These are phyloP conservation scores for Patella vulgata DNA, from an alignment of 1,140 invertebrate genomes.

Conservation along the genomic window DNA sequence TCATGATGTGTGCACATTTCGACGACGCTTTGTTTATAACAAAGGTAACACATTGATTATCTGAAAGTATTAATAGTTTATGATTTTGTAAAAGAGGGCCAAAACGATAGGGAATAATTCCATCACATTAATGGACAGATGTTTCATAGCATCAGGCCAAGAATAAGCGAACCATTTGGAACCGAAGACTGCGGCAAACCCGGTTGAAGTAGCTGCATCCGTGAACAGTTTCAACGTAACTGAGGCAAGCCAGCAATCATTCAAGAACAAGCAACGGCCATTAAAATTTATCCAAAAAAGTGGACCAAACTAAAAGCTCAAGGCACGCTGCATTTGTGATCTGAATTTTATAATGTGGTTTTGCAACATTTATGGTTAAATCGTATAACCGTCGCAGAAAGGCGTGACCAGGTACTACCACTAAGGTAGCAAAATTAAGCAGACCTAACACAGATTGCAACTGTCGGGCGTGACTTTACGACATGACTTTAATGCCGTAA, in stretches of 20 bases:
- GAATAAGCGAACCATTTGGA: conserved; percentile 6
- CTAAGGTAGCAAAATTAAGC: conserved; percentile 23
- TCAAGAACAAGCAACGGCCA: conserved; percentile 16
- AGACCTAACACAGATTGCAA: conserved; percentile 25
- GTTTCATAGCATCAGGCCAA: conserved; percentile 5
- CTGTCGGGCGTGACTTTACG: conserved; percentile 11
- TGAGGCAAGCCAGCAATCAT: not conserved
- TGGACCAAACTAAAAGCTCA: conserved; percentile 19
- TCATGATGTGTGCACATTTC: conserved; percentile 20
- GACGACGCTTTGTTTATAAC: conserved; percentile 33
- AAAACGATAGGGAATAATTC: conserved; percentile 31
- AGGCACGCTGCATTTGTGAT: conserved; percentile 14
- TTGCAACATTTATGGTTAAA: conserved; percentile 12
- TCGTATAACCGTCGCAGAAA: conserved; percentile 24
- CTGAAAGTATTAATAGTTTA: conserved; percentile 32
- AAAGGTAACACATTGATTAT: conserved; percentile 34
- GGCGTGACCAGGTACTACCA: conserved; percentile 13
- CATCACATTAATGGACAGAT: conserved; percentile 17
- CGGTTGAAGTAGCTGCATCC: conserved; percentile 19
- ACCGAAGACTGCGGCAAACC: conserved; percentile 19
- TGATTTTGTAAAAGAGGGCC: conserved; percentile 17
- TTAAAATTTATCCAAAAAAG: conserved; percentile 25
- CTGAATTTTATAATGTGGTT: conserved; percentile 19
- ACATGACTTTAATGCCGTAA: not conserved
- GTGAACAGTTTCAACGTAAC: conserved; percentile 16